Evolutionary conservation across 2,797 vertebrate species (phyloP), one percentile per base, ranked within the genome.

Genomic region (Esox lucius): DNA sequence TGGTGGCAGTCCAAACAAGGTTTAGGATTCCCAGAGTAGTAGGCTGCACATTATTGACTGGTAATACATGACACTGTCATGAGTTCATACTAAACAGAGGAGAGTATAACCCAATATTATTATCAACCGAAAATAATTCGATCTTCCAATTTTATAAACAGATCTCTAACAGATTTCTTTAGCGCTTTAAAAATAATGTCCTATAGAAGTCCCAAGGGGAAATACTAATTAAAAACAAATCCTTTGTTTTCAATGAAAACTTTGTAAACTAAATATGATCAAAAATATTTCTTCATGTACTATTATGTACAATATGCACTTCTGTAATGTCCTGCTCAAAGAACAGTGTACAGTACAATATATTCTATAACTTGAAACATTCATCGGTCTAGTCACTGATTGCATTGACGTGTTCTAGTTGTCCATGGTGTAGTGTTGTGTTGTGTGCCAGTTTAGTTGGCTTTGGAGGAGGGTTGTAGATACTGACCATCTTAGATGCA

Each of bases 1-100:
- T 71, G 70, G 62, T 31, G 59, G 46, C 77, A 75, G 75, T 83
- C 83, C 74, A 80, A 88, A 84, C 84, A 82, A 66, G 26, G 62
- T 53, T 62, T 75, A 85, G 71, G 75, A 74, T 75, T 76, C 68
- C 77, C 77, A 33, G 76, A 31, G 11, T 5, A 24, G n/a, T 22
- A 24, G 56, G 56, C 49, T 31, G 59, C 53, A 72, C 53, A 39
- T 64, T 51, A 28, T 17, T 28, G 7, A 16, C n/a, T 24, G 26
- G 68, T 70, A n/a, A 31, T 53, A 49, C 15, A 33, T n/a, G 24
- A 65, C 53, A 67, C 13, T 80, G 46, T 35, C 42, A 53, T 69
- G 83, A 79, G 61, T 24, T 26, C 68, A 28, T 13, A 0, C 33
- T 39, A 61, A 46, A 46, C 35, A 78, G 70, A 59, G 8, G 8